Conservation (phyloP, 2,888 invertebrate species). For the Agonopterix subpropinquella region DNA sequence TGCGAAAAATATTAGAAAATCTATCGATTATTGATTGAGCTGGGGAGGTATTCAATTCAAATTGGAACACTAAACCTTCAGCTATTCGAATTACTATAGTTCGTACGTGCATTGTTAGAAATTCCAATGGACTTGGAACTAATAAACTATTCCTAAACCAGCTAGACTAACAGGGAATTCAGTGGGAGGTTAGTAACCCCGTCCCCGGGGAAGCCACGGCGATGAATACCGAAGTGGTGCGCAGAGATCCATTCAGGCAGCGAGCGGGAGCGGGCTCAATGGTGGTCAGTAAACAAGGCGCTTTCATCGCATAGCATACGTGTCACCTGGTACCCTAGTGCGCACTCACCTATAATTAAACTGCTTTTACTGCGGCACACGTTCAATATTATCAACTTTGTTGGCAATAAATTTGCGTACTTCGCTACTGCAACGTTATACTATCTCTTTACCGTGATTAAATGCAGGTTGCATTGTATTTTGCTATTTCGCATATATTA, state of each 20-base stretch:
- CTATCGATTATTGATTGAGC: no score
- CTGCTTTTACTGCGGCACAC: not conserved
- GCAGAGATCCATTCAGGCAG: constrained; percentile 43
- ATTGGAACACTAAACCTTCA: no score
- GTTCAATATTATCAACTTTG: not conserved
- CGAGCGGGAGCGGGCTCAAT: constrained; percentile 33
- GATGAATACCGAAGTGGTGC: constrained; percentile 60
- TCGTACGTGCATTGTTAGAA: not conserved
- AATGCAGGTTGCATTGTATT: no score
- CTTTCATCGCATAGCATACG: constrained; percentile 45
- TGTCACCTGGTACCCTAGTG: constrained; percentile 64
- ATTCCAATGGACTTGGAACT: constrained; percentile 4
- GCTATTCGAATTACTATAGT: no score
- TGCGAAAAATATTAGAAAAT: no score
- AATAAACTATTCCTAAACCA: constrained; percentile 8
- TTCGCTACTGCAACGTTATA: not conserved
- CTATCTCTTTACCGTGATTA: not conserved
- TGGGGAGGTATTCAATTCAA: no score
- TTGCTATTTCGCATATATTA: no score
- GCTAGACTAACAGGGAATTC: not conserved
- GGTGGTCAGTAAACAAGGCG: constrained; percentile 53
- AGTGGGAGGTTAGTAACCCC: constrained; percentile 53
- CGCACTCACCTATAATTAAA: constrained; percentile 9
- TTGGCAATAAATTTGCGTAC: not conserved
- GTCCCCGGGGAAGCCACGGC: constrained; percentile 35